Evolutionary conservation across 2,113 vertebrate species (phyloP).

Genomic region (Paramisgurnus dabryanus): DNA sequence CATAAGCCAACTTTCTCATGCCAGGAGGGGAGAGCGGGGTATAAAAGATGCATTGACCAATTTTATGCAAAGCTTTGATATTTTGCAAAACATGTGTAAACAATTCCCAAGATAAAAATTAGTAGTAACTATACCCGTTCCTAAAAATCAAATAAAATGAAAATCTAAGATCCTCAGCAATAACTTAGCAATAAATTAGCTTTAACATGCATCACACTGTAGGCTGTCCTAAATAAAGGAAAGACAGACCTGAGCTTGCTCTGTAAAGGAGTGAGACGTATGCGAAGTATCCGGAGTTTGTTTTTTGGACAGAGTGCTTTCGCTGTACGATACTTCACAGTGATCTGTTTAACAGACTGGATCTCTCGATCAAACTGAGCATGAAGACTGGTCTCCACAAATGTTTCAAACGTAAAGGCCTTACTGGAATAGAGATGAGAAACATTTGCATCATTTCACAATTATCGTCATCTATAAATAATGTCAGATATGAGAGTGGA

Average conservation of each 20-base stretch:
- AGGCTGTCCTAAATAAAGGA: not conserved
- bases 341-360: conserved; percentile 73
- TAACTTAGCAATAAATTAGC: too few relatives aligned
- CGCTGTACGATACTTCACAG: conserved; percentile 79
- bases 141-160: too few relatives aligned
- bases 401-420: conserved; percentile 76
- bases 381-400: conserved; percentile 76
- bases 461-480: not conserved
- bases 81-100: too few relatives aligned
- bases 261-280: conserved; percentile 76
- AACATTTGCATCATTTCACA: not conserved
- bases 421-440: conserved; percentile 67
- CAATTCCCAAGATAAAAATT: too few relatives aligned
- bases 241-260: conserved; percentile 72
- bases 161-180: too few relatives aligned
- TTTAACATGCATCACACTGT: too few relatives aligned
- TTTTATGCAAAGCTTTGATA: too few relatives aligned
- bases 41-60: too few relatives aligned
- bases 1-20: not conserved
- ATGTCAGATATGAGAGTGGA: not conserved
- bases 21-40: too few relatives aligned
- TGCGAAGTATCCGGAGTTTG: conserved; percentile 83
- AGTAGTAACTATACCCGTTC: too few relatives aligned
- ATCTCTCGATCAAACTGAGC: conserved; percentile 82
- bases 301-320: conserved; percentile 74